Percentiles rank a stretch among this genome's conserved stretches.
These are phyloP conservation scores for Capra hircus DNA, from an alignment of 2,113 vertebrate genomes.

Conservation along the genomic window DNA sequence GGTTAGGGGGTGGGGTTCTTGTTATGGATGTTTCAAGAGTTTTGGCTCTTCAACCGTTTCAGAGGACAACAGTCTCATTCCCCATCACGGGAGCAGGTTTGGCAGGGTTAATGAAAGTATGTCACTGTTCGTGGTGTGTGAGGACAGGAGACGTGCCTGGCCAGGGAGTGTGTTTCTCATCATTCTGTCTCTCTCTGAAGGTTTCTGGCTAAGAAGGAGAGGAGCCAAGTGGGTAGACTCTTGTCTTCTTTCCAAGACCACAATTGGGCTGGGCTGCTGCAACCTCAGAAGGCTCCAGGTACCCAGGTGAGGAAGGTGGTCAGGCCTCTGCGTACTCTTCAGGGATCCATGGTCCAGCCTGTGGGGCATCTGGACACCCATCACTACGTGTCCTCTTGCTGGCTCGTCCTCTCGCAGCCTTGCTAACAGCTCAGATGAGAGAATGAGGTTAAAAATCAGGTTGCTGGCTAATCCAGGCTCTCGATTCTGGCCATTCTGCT, in stretches of 20 bases:
- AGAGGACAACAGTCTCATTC: background rate
- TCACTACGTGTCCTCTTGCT: background rate
- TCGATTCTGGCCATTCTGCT: background rate
- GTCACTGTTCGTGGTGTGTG: background rate
- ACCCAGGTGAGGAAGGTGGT: background rate
- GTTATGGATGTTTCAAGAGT: background rate
- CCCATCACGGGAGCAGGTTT: background rate
- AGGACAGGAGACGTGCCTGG: background rate
- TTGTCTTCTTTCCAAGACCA: background rate
- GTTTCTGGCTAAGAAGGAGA: conserved; percentile 38
- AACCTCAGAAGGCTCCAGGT: background rate
- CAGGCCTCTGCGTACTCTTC: background rate
- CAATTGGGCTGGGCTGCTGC: background rate
- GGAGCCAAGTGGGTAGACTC: background rate
- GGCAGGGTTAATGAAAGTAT: background rate
- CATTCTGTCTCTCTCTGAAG: background rate
- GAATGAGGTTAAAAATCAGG: conserved; percentile 29
- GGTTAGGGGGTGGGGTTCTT: background rate
- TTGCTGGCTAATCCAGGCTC: conserved; percentile 7
- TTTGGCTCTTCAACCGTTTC: background rate
- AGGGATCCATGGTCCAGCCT: background rate
- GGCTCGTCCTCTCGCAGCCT: background rate
- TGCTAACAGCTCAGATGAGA: background rate
- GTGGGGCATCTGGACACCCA: background rate
- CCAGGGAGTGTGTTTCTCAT: background rate